Conservation (phyloP, 2,113 vertebrate species). For the Galeopterus variegatus region DNA sequence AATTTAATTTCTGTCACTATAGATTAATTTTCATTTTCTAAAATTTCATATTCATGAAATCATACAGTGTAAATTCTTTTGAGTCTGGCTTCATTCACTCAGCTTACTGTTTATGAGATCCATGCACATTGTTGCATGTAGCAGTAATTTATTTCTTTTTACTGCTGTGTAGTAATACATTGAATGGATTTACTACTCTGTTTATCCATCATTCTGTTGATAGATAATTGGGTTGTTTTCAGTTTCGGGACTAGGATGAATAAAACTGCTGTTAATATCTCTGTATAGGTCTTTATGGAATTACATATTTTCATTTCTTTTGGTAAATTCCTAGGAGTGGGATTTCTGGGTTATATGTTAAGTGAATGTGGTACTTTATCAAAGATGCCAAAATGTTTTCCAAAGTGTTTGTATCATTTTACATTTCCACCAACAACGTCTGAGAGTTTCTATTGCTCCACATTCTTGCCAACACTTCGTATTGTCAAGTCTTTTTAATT, state of each 20-base stretch:
- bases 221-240: not conserved
- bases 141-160: not conserved
- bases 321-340: not conserved
- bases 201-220: not conserved
- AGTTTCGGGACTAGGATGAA: not conserved
- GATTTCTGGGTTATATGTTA: not conserved
- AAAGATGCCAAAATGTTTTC: not conserved
- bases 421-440: not conserved
- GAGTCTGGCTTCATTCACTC: not conserved
- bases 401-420: not conserved
- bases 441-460: not conserved
- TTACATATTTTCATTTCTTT: not conserved
- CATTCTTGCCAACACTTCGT: not conserved
- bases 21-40: not conserved
- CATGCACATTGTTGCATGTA: not conserved
- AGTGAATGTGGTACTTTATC: not conserved
- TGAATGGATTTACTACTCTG: not conserved
- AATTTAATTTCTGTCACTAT: not conserved
- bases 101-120: not conserved
- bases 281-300: not conserved
- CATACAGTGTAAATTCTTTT: not conserved
- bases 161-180: not conserved
- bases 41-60: not conserved
- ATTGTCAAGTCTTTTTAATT: not conserved
- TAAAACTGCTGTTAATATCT: not conserved